Evolutionary conservation across 2,113 vertebrate species (phyloP).

Genomic region (Sitta europaea): DNA sequence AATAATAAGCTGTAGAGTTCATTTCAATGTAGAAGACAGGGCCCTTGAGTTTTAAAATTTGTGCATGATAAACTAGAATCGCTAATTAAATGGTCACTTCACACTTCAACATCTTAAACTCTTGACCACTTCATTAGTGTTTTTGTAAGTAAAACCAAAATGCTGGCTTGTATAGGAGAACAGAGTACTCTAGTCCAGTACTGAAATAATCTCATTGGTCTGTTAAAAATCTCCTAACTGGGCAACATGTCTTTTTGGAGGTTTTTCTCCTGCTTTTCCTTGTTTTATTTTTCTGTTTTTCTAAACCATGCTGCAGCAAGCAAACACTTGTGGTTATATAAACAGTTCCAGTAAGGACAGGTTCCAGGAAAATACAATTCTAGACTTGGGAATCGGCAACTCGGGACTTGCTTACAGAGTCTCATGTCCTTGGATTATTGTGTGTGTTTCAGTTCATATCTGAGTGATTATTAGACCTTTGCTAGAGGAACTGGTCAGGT

Average conservation of each 20-base stretch:
- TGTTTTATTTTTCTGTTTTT: background rate
- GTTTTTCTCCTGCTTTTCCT: accelerated
- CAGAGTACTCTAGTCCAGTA: background rate
- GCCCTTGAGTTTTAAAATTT: background rate
- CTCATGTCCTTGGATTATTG: background rate
- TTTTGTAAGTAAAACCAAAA: background rate
- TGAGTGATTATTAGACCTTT: background rate
- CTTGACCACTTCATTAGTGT: background rate
- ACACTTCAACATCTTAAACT: background rate
- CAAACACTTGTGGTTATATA: background rate
- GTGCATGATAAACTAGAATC: background rate
- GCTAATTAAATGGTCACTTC: background rate
- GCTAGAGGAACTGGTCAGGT: background rate
- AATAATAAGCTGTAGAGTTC: background rate
- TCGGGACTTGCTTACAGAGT: background rate
- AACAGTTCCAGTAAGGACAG: background rate
- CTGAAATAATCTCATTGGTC: background rate
- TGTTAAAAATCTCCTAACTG: background rate
- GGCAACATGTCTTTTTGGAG: background rate
- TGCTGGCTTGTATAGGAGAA: background rate
- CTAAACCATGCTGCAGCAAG: background rate
- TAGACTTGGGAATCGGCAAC: background rate
- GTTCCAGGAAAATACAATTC: conserved; percentile 3
- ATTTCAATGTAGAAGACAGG: background rate
- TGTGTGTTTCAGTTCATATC: background rate